A percentile compares a stretch with the other conserved stretches of the same genome.
Evolutionary conservation across 2,888 invertebrate species (phyloP).

Genomic region (Lutraria lutraria): DNA sequence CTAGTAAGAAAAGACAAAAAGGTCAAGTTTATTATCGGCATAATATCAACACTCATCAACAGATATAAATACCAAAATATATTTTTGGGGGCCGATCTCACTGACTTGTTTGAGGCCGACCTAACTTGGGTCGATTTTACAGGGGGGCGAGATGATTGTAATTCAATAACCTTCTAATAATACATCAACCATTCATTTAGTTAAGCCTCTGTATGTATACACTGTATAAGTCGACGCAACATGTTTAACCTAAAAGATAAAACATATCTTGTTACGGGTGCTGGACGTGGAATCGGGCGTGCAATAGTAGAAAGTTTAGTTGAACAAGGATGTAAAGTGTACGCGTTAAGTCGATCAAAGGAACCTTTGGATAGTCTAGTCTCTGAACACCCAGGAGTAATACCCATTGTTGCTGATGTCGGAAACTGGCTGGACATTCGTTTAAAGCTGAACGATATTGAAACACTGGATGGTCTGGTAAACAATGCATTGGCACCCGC

Average conservation of each 20-base stretch:
- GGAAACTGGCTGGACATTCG: constrained; percentile 92
- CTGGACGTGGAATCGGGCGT: constrained; percentile 94
- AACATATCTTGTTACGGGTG: constrained; percentile 93
- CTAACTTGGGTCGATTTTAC: too few relatives aligned
- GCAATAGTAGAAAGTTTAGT: constrained; percentile 91
- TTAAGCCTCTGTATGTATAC: too few relatives aligned
- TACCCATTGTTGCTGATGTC: constrained; percentile 90
- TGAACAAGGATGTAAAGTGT: constrained; percentile 91
- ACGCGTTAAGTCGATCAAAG: constrained; percentile 92
- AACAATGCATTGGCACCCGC: constrained; percentile 94
- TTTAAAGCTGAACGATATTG: constrained; percentile 89
- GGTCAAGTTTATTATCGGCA: too few relatives aligned
- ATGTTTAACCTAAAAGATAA: neutral
- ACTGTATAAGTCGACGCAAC: neutral
- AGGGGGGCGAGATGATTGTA: too few relatives aligned
- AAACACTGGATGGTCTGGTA: constrained; percentile 92
- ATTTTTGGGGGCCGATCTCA: too few relatives aligned
- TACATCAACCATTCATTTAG: too few relatives aligned
- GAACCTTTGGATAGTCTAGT: constrained; percentile 90
- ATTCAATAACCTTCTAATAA: too few relatives aligned
- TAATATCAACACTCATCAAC: too few relatives aligned
- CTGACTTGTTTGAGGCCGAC: too few relatives aligned
- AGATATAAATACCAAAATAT: too few relatives aligned
- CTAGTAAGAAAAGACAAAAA: too few relatives aligned
- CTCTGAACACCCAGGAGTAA: constrained; percentile 66